Base-by-base conservation (phyloP, 37 sponge, comb jelly and placozoan genomes). In the Spongilla lacustris region DNA sequence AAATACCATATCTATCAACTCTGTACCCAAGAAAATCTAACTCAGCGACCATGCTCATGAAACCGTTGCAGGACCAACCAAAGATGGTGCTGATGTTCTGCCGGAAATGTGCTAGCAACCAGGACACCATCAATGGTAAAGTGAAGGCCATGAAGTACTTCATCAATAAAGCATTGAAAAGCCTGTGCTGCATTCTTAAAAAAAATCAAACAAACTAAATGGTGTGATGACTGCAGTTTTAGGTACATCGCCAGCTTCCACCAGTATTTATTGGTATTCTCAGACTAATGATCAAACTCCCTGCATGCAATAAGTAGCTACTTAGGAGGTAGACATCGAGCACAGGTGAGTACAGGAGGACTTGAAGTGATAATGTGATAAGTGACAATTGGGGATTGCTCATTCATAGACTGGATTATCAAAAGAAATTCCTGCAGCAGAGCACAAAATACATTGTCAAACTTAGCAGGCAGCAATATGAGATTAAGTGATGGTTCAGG, bases 111-210 rank as follows among this genome's bases (percentile, higher is more conserved):
- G 67, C 83, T 81, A 27, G 83, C 83, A 36, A 81, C 76, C 2
- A 82, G 83, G 31, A 89, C 75, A 58, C 78, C 90, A 33, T 89
- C 85, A 33, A 90, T 68, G 82, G 85, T 76, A 81, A 81, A 85
- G 4, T 67, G 50, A 5, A 83, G 79, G 31, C 89, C 89, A 50
- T 22, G 83, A 0, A 90, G 76, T 2, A 90, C 90, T 30, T 90
- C 81, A 70, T 90, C 90, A 2, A 90, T 84, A 50, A 90, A 85
- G 0, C 84, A 74, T 66, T 89, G 89, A 35, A 90, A 90, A 0
- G 90, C 81, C 70, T 90, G 90, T 50, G 90, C 86, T 4, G 90
- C 85, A 23, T 90, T 90, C 23, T 85, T 68, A 26, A 90, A 82
- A 71, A 73, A 91, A 91, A 66, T 86, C 87, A 68, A 82, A 91